These are phyloP conservation scores for Sturnus vulgaris DNA, from an alignment of 2,113 vertebrate genomes.

Conservation along the genomic window DNA sequence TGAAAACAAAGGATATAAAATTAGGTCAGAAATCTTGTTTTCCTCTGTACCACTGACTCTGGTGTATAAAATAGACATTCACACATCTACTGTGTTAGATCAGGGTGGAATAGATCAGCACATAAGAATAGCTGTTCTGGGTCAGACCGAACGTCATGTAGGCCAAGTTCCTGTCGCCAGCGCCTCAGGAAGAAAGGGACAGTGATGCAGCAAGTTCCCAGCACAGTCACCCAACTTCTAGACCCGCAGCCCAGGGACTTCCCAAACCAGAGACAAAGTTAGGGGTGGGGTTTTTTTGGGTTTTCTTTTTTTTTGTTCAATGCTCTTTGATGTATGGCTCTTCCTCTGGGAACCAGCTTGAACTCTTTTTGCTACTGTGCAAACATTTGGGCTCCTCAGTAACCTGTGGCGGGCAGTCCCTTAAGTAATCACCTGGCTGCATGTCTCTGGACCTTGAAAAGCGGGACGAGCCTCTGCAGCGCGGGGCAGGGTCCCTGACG, in stretches of 20 bases:
- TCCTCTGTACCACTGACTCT: background rate
- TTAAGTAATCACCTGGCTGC: background rate
- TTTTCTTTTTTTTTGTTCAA: background rate
- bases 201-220: background rate
- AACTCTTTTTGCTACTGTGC: background rate
- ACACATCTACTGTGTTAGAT: background rate
- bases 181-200: background rate
- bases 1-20: conserved; percentile 35
- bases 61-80: background rate
- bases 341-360: background rate
- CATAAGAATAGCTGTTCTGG: background rate
- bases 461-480: background rate
- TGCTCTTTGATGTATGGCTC: background rate
- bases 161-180: conserved; percentile 11
- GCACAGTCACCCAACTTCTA: background rate
- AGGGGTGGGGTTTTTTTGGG: background rate
- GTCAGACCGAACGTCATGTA: background rate
- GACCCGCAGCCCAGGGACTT: background rate
- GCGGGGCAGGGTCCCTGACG: background rate
- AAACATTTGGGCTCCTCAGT: background rate
- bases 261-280: background rate
- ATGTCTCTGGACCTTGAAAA: background rate
- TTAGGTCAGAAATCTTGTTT: conserved; percentile 16
- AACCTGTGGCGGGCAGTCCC: background rate
- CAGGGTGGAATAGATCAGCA: background rate